phyloP scores from a whole-genome alignment of 2,797 vertebrate species.

The Toxotes lorentzi region DNA sequence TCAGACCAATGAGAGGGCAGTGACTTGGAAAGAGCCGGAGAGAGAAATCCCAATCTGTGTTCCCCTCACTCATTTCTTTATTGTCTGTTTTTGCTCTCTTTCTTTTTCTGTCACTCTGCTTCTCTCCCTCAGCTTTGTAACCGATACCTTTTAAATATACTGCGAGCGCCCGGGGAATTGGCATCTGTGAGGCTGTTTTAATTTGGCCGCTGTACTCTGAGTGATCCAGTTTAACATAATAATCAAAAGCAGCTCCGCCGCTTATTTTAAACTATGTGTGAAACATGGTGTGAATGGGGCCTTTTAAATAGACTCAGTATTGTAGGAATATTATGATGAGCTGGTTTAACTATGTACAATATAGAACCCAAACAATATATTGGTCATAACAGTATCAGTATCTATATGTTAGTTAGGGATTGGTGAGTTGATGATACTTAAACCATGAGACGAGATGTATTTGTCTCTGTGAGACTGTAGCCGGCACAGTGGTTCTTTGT shows the following conservation, averaged over 20 bases:
- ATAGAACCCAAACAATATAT: not conserved
- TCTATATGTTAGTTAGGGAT: not conserved
- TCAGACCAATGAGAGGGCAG: conserved; percentile 39
- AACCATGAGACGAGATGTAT: too few relatives aligned
- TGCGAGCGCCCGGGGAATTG: conserved; percentile 64
- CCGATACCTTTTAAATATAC: conserved; percentile 78
- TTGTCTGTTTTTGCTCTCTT: conserved; percentile 42
- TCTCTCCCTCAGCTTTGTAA: conserved; percentile 68
- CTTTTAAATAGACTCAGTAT: conserved; percentile 50
- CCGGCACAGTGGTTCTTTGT: too few relatives aligned
- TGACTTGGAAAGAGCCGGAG: not conserved
- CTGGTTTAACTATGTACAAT: not conserved
- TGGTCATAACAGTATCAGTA: not conserved
- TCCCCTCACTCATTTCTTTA: conserved; percentile 33
- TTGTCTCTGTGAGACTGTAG: not conserved
- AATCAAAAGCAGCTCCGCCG: conserved; percentile 76
- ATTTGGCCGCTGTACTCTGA: conserved; percentile 74
- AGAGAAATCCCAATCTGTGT: conserved; percentile 29
- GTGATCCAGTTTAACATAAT: conserved; percentile 83
- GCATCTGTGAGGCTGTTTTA: conserved; percentile 77
- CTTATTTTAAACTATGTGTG: conserved; percentile 73
- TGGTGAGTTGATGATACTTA: not conserved
- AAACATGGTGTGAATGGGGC: conserved; percentile 76
- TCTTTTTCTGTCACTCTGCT: not conserved
- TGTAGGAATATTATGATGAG: conserved; percentile 2